Conservation (phyloP, 1,140 invertebrate species). For the Nephotettix cincticeps region DNA sequence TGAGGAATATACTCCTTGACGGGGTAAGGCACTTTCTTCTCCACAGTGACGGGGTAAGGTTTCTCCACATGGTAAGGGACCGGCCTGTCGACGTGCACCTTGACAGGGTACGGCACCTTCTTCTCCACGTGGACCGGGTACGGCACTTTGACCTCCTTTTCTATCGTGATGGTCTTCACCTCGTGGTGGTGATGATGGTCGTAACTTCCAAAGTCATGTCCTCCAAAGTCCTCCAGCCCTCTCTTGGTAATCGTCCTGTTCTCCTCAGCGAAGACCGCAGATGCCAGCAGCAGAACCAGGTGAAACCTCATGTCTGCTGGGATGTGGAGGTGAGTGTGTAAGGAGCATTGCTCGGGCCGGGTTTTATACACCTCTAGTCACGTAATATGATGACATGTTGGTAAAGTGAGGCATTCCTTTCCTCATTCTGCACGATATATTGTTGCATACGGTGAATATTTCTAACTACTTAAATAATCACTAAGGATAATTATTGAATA, state of each 20-base stretch:
- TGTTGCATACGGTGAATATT: too few species aligned
- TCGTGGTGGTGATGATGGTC: constrained; percentile 68
- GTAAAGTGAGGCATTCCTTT: too few species aligned
- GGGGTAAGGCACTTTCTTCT: constrained; percentile 51
- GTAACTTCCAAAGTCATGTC: constrained; percentile 29
- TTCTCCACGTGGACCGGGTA: constrained; percentile 54
- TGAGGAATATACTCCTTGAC: constrained; percentile 39
- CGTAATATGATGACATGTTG: too few species aligned
- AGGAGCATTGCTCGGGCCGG: too few species aligned
- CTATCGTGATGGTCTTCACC: constrained; percentile 56
- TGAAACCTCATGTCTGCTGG: too few species aligned
- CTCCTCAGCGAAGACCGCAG: too few species aligned
- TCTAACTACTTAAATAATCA: too few species aligned
- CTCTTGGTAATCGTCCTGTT: constrained; percentile 35
- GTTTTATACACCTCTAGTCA: too few species aligned
- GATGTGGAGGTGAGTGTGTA: constrained; percentile 32
- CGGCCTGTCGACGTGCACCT: constrained; percentile 71
- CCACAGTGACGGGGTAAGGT: constrained; percentile 44
- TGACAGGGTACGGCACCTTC: constrained; percentile 60
- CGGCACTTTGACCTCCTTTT: constrained; percentile 50
- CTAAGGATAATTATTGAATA: too few species aligned
- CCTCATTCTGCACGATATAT: too few species aligned
- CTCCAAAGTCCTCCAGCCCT: too few species aligned
- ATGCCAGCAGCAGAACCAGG: too few species aligned
- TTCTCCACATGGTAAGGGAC: constrained; percentile 34